A percentile compares a stretch with the other conserved stretches of the same genome.
phyloP scores from a whole-genome alignment of 2,888 invertebrate species.

The Rhabditoides inermis region DNA sequence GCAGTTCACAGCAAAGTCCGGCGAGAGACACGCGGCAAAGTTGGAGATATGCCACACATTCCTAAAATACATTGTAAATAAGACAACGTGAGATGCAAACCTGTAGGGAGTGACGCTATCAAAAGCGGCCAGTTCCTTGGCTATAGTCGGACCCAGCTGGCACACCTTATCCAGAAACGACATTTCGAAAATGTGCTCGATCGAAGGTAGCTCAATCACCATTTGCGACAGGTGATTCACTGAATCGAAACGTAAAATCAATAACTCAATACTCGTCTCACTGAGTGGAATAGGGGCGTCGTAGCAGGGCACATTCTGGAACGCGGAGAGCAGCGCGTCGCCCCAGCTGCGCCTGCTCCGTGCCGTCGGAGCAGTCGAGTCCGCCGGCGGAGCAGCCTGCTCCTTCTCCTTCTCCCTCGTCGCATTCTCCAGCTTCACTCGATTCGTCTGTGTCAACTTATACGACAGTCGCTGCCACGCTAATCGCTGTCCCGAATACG shows the following conservation, averaged over 20 bases:
- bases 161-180: slow-evolving; percentile 37
- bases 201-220: slow-evolving; percentile 32
- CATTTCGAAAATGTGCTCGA: slow-evolving; percentile 30
- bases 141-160: slow-evolving; percentile 29
- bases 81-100: background rate
- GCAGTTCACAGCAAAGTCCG: slow-evolving; percentile 38
- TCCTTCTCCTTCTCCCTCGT: background rate
- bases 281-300: slow-evolving; percentile 47
- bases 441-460: slow-evolving; percentile 26
- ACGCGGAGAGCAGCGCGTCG: slow-evolving; percentile 40
- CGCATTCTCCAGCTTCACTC: slow-evolving; percentile 31
- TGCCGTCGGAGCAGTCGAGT: background rate
- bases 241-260: slow-evolving; percentile 15
- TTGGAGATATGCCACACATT: slow-evolving; percentile 44
- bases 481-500: slow-evolving; percentile 35
- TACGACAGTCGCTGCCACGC: slow-evolving; percentile 43
- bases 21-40: slow-evolving; percentile 43
- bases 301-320: slow-evolving; percentile 44
- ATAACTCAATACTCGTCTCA: slow-evolving; percentile 5
- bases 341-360: slow-evolving; percentile 33
- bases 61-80: background rate
- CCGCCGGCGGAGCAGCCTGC: background rate
- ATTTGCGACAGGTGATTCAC: slow-evolving; percentile 49
- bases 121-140: slow-evolving; percentile 20
- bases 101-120: slow-evolving; percentile 27